Base-by-base conservation (phyloP, 2,888 invertebrate species). In the Cerastoderma edule region DNA sequence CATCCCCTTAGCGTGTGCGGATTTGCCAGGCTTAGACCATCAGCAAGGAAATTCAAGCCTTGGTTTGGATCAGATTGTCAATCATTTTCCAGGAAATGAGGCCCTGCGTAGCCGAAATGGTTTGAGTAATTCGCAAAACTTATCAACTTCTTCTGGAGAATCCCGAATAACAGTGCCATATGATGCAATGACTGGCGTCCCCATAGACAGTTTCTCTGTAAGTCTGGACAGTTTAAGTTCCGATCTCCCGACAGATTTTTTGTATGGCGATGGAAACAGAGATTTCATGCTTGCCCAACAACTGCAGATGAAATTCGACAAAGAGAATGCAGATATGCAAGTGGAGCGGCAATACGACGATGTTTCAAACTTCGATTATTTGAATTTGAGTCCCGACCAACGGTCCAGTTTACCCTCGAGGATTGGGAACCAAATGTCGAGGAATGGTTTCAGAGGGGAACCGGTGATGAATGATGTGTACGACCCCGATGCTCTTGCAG, bases 251-350 rank as follows among this genome's bases (percentile, higher is more conserved):
- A 72, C 80, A 4, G 74, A 56, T 60, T 32, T 72, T 6, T 44
- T 80, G 10, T 80, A 77, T 69, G 80, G 80, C n/a, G 80, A 77
- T 28, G 78, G 78, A 1, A 28, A 65, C n/a, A 67, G 63, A 56
- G 80, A 80, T 46, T 72, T 39, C 28, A 4, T 75, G n/a, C 64
- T 60, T 54, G 80, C 80, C 57, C 76, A 77, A 33, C 67, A 64
- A 48, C 66, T 80, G 27, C 77, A 80, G 22, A 60, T 53, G 44
- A 46, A 69, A 32, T 80, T 33, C 56, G 68, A 80, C 48, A 57
- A 60, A 27, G 76, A 80, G 60, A 35, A 72, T 30, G 30, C 56
- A 24, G 66, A 56, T 30, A 24, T 65, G 0, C 68, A 64, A 39
- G 27, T 33, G 16, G 32, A 64, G 13, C 63, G 54, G 27, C 70